Evolutionary conservation across 2,888 invertebrate species (phyloP).

Genomic region (Coenonympha arcania): DNA sequence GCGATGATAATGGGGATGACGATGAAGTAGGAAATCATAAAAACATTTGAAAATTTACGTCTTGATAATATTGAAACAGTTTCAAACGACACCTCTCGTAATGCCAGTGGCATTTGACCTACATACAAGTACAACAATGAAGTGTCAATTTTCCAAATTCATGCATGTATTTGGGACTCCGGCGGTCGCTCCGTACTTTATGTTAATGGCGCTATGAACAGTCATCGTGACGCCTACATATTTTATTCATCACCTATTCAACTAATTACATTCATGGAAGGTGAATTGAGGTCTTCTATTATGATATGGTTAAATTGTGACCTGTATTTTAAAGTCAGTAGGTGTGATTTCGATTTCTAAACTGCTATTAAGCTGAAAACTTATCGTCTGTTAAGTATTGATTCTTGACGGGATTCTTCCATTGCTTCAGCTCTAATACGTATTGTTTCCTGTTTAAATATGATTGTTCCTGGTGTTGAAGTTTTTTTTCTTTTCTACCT

Average conservation of each 20-base stretch:
- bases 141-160: slow-evolving; percentile 16
- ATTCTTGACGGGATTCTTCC: too few species aligned
- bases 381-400: background rate
- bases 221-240: slow-evolving; percentile 16
- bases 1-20: too few species aligned
- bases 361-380: background rate
- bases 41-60: background rate
- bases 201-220: slow-evolving; percentile 18
- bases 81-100: background rate
- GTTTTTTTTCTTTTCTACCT: too few species aligned
- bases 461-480: too few species aligned
- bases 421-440: too few species aligned
- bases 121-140: slow-evolving; percentile 18
- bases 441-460: background rate
- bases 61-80: background rate
- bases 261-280: slow-evolving; percentile 17
- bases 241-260: slow-evolving; percentile 17
- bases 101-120: slow-evolving; percentile 16
- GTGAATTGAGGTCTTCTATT: slow-evolving; percentile 14
- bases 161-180: slow-evolving; percentile 19
- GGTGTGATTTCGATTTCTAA: background rate
- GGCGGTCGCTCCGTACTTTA: slow-evolving; percentile 18
- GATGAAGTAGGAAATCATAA: too few species aligned
- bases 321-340: slow-evolving; percentile 6
- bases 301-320: background rate